phyloP scores from a whole-genome alignment of 2,888 invertebrate genomes.

The Cataglyphis altisquamis region DNA sequence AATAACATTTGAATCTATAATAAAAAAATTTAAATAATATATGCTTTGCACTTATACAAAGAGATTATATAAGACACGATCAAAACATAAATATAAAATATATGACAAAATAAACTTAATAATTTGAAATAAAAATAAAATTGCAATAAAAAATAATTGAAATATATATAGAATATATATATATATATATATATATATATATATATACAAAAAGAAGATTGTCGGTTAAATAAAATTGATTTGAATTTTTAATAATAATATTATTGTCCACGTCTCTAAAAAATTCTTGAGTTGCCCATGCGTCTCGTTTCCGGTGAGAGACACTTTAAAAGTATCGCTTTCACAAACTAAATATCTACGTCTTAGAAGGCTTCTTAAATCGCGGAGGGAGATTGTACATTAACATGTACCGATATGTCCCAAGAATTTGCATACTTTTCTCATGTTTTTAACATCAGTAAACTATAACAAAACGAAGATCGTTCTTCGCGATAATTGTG shows the following conservation, averaged over 20 bases:
- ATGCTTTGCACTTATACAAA: background rate
- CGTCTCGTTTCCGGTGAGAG: background rate
- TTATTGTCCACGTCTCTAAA: background rate
- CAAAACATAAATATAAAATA: background rate
- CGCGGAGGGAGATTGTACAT: slow-evolving; percentile 10
- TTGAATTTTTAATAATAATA: background rate
- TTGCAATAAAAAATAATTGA: too few relatives aligned
- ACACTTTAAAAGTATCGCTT: slow-evolving; percentile 15
- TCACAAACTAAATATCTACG: background rate
- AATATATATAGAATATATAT: background rate
- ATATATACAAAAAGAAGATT: background rate
- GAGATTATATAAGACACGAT: background rate
- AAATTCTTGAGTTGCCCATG: background rate
- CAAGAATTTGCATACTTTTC: slow-evolving; percentile 2
- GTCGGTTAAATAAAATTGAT: background rate
- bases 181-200: background rate
- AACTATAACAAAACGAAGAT: background rate
- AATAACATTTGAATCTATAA: background rate
- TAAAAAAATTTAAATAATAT: background rate
- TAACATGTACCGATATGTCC: background rate
- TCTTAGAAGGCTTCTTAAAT: slow-evolving; percentile 16
- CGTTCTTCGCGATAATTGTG: background rate
- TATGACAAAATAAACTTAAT: background rate
- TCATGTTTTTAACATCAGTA: slow-evolving; percentile 6
- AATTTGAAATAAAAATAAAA: background rate